Percentiles rank a stretch among this genome's conserved stretches.
Conservation (phyloP, 2,797 vertebrate genomes). For the Acanthis flammea region DNA sequence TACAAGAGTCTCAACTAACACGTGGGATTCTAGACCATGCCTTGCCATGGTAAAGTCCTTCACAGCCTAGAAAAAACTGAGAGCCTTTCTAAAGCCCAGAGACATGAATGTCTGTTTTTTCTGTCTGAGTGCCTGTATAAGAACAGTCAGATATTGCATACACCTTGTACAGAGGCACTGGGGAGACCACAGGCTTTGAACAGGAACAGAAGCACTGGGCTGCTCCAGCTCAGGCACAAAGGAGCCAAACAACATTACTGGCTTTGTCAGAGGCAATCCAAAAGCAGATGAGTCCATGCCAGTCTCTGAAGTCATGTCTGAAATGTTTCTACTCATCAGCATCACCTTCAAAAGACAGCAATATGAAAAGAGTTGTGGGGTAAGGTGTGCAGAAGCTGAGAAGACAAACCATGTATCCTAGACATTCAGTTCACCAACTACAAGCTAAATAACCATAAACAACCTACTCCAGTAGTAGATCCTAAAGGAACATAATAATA, state of each 20-base stretch:
- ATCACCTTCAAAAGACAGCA: not conserved
- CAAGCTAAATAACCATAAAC: not conserved
- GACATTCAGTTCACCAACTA: not conserved
- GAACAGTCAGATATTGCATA: not conserved
- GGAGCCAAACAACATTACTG: not conserved
- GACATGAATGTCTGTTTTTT: fast-evolving
- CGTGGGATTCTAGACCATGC: not conserved
- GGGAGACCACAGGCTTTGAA: not conserved
- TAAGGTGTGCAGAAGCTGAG: not conserved
- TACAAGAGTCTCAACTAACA: not conserved
- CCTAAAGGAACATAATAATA: not conserved
- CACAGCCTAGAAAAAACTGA: not conserved
- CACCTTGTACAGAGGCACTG: not conserved
- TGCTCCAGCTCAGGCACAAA: not conserved
- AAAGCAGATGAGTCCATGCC: not conserved
- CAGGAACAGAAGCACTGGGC: not conserved
- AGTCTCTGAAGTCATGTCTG: not conserved
- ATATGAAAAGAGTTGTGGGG: not conserved
- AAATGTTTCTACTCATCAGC: not conserved
- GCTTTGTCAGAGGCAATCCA: not conserved
- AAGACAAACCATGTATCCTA: not conserved
- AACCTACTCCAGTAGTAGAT: not conserved
- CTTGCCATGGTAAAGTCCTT: not conserved
- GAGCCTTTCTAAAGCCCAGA: not conserved
- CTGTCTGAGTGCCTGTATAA: not conserved